Evolutionary conservation across 2,888 invertebrate species (phyloP), one percentile per base, ranked within the genome.

Genomic region (Lissocephala sabroskyi): DNA sequence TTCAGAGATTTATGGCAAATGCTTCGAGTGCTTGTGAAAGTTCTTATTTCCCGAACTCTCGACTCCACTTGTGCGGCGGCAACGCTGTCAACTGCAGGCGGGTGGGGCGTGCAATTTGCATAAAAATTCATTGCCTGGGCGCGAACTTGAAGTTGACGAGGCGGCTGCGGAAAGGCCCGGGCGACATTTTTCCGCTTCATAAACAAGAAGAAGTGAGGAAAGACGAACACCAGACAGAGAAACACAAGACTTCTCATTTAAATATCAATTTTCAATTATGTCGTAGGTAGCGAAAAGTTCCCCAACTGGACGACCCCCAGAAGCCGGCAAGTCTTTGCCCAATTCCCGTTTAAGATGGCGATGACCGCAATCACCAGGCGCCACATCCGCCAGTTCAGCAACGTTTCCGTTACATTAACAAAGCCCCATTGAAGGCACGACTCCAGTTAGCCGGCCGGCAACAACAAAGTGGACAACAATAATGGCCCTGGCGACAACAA

Each of bases 41-140:
- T 32, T 32, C 11, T 3, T 9, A 35, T 13, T 35, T 23, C 4
- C 23, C 7, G 4, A 23, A 23, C 23, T 23, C 23, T 23, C 23
- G 3, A 23, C 23, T 7, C 23, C 23, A 5, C 23, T 73, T 61
- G 61, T 57, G 63, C 58, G 63, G 40, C 13, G 26, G 66, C 45
- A 59, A 66, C 62, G 68, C 64, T 73, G 73, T 75, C 64, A 73
- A 63, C 62, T 62, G 62, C 64, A 67, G 70, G 65, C 57, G 60
- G 64, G 26, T 35, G 37, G 10, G 37, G 5, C 19, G 4, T 71
- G 70, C 77, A 76, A 80, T 80, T 80, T 80, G 80, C 79, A 80
- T 80, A 80, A 80, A 80, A 80, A 80, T 79, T 79, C 77, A 79
- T 80, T 79, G 77, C 70, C 60, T 64, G 62, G 57, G 49, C 58